Percentiles rank a stretch among this genome's conserved stretches.
phyloP scores from a whole-genome alignment of 2,888 invertebrate genomes.

The Drosophila picticornis region DNA sequence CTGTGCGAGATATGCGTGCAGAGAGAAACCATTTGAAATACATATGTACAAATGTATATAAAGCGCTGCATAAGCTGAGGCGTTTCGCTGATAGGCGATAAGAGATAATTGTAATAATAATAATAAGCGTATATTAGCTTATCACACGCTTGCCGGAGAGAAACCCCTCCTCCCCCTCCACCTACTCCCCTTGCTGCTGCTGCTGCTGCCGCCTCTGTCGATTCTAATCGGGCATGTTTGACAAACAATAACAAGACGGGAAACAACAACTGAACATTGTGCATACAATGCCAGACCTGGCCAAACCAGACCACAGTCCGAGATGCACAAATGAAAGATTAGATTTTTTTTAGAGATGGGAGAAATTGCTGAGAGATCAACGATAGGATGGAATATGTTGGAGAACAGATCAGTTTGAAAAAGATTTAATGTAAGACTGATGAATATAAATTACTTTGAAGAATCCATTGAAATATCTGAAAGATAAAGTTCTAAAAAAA shows the following conservation, averaged over 20 bases:
- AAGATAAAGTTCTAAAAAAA: not conserved
- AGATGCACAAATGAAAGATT: slow-evolving; percentile 48
- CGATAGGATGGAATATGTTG: slow-evolving; percentile 1
- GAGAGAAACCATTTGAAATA: slow-evolving; percentile 21
- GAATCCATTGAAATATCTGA: not conserved
- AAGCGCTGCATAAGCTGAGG: slow-evolving; percentile 71
- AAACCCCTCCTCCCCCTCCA: not conserved
- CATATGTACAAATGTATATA: slow-evolving; percentile 3
- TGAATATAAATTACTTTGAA: not conserved
- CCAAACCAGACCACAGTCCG: slow-evolving; percentile 7
- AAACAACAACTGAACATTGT: slow-evolving; percentile 47
- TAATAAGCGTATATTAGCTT: slow-evolving; percentile 1
- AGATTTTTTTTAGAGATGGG: slow-evolving; percentile 33
- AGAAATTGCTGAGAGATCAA: not conserved
- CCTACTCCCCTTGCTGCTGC: not conserved
- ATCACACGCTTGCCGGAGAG: slow-evolving; percentile 24
- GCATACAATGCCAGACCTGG: slow-evolving; percentile 31
- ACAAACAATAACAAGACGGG: slow-evolving; percentile 47
- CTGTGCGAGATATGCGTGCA: not conserved
- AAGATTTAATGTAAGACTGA: not conserved
- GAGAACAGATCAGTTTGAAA: not conserved
- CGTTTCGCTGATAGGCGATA: slow-evolving; percentile 51
- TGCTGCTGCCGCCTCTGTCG: not conserved
- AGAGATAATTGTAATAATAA: slow-evolving; percentile 47
- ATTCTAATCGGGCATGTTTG: slow-evolving; percentile 31